Evolutionary conservation across 2,797 vertebrate genomes (phyloP), one percentile per base, ranked within the genome.

Genomic region (Loris lydekkerianus): DNA sequence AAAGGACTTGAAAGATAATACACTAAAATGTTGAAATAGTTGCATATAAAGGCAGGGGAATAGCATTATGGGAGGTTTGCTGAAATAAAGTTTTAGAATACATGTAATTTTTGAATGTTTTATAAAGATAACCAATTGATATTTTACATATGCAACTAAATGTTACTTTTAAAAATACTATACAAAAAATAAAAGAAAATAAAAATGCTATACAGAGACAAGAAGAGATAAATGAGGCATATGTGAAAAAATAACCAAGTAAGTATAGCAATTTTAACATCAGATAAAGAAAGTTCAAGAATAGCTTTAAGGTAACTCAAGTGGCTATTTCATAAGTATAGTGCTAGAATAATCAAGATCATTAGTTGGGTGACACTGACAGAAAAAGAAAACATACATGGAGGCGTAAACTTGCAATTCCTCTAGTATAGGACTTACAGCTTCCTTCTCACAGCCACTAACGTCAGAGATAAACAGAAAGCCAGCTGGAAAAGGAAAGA

Each of bases 41-140:
- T 77, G 56, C 27, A 78, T 63, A 56, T 60, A 25, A 40, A 72
- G 9, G 34, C 27, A 60, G 11, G 53, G 56, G 15, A 61, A 43
- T 40, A 56, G 63, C 20, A 53, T 53, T 73, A 67, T 46, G 17
- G 23, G n/a, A 86, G 67, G 10, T 82, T 91, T 81, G 31, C 34
- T 31, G 58, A 78, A 78, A 69, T 53, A n/a, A 65, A 86, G n/a
- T 61, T 61, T 60, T 17, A 81, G 49, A 75, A 49, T 91, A 75
- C n/a, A 34, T 76, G 75, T 86, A 69, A 40, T 56, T 87, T 76
- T 87, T 37, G 76, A 94, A 76, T 40, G 49, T 72, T 76, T 82
- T 65, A 61, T 3, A n/a, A 87, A 4, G 46, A 60, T 7, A 82
- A 37, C 15, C 72, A 69, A 69, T 37, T 87, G 49, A 60, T 85